Evolutionary conservation across 2,797 vertebrate species (phyloP).

Genomic region (Lepus townsendii): DNA sequence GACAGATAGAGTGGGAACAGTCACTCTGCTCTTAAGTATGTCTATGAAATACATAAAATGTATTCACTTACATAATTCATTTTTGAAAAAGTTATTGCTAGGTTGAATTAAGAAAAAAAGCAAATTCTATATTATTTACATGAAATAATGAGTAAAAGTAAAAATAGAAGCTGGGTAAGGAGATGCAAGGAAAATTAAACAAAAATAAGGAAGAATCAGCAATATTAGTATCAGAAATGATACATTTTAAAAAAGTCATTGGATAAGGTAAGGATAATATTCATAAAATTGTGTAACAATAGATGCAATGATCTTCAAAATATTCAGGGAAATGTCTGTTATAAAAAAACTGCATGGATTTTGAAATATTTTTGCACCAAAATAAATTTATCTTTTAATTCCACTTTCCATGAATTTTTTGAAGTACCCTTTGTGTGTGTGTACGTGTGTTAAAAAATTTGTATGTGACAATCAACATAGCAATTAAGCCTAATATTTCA

Average conservation of each 20-base stretch:
- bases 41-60: too few species aligned
- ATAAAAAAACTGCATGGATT: too few species aligned
- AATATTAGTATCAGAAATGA: neutral
- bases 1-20: too few species aligned
- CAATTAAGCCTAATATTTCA: neutral
- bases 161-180: neutral
- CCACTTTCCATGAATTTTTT: too few species aligned
- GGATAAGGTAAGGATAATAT: conserved; percentile 22
- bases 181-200: neutral
- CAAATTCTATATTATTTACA: neutral
- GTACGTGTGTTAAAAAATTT: neutral
- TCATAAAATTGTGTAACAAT: too few species aligned
- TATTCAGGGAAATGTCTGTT: too few species aligned
- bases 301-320: too few species aligned
- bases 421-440: neutral
- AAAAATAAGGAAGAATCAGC: neutral
- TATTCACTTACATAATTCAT: too few species aligned
- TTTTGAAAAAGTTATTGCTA: neutral
- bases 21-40: too few species aligned
- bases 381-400: too few species aligned
- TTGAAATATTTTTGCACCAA: too few species aligned
- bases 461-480: neutral
- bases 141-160: neutral
- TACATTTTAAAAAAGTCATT: conserved; percentile 15
- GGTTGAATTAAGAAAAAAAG: neutral